Percentiles rank a stretch among this genome's conserved stretches.
These are phyloP conservation scores for Phortica variegata DNA, from an alignment of 1,140 invertebrate genomes.

Conservation along the genomic window DNA sequence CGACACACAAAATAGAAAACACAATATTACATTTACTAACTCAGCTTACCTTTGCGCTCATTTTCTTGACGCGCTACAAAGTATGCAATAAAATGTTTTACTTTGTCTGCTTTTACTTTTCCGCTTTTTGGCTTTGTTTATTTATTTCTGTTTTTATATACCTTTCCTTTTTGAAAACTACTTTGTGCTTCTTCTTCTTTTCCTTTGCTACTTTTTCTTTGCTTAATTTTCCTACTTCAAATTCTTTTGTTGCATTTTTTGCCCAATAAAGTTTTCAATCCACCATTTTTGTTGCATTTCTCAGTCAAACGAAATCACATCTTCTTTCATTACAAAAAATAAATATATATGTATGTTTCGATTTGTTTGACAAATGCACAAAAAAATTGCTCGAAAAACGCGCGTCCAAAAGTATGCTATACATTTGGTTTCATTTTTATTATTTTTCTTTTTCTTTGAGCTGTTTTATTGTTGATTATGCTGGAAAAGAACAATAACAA, in stretches of 20 bases:
- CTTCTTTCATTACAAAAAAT: neutral
- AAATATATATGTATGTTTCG: neutral
- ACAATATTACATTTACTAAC: slow-evolving; percentile 9
- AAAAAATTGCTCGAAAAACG: neutral
- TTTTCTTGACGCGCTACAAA: slow-evolving; percentile 48
- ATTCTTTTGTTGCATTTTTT: slow-evolving; percentile 5
- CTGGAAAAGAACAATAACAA: neutral
- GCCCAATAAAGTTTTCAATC: too few relatives aligned
- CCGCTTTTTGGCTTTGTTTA: slow-evolving; percentile 1
- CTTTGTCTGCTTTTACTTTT: neutral
- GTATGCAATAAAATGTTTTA: slow-evolving; percentile 35
- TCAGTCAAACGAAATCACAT: slow-evolving; percentile 1
- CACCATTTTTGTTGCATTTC: too few relatives aligned
- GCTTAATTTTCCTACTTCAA: neutral
- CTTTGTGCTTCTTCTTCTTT: slow-evolving; percentile 7
- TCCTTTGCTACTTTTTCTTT: neutral
- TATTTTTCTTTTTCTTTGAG: neutral
- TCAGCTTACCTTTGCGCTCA: slow-evolving; percentile 50
- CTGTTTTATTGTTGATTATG: neutral
- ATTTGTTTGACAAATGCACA: neutral
- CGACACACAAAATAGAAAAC: slow-evolving; percentile 3
- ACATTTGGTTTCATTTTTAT: neutral
- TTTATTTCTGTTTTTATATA: slow-evolving; percentile 4
- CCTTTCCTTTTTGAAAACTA: neutral
- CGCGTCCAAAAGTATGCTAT: neutral